phyloP scores from a whole-genome alignment of 2,888 invertebrate species.

The Galeopsomyia nigrocyanea region DNA sequence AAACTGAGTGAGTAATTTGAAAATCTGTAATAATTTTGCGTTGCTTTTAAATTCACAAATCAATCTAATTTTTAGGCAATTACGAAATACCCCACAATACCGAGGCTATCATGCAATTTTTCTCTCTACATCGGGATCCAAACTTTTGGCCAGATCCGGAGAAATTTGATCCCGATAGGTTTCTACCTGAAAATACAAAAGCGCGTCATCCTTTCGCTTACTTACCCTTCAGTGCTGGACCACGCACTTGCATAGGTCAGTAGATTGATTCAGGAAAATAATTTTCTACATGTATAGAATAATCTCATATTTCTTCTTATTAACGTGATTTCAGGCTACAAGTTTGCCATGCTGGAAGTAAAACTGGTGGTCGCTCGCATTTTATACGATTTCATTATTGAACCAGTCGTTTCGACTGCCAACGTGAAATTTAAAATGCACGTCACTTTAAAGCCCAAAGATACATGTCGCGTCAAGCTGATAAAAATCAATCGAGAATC shows the following conservation, averaged over 20 bases:
- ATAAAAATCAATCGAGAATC: too few relatives aligned
- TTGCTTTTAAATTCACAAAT: conserved; percentile 2
- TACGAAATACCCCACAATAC: conserved; percentile 71
- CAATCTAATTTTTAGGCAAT: conserved; percentile 63
- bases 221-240: conserved; percentile 79
- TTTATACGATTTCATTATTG: conserved; percentile 35
- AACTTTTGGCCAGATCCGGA: conserved; percentile 76
- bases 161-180: conserved; percentile 77
- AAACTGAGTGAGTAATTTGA: conserved; percentile 51
- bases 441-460: too few relatives aligned
- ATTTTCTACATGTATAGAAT: background rate
- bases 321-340: conserved; percentile 31
- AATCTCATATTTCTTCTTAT: background rate
- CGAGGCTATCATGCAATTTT: conserved; percentile 73
- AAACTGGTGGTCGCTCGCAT: conserved; percentile 30
- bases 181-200: conserved; percentile 71
- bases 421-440: conserved; percentile 20
- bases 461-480: too few relatives aligned
- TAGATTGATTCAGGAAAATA: conserved; percentile 3
- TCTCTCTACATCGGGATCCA: conserved; percentile 75
- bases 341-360: conserved; percentile 41
- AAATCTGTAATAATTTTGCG: too few relatives aligned
- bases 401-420: conserved; percentile 19
- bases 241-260: conserved; percentile 78
- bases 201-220: conserved; percentile 75